Conservation (phyloP, 2,888 invertebrate genomes). For the Hirtodrosophila confusa region DNA sequence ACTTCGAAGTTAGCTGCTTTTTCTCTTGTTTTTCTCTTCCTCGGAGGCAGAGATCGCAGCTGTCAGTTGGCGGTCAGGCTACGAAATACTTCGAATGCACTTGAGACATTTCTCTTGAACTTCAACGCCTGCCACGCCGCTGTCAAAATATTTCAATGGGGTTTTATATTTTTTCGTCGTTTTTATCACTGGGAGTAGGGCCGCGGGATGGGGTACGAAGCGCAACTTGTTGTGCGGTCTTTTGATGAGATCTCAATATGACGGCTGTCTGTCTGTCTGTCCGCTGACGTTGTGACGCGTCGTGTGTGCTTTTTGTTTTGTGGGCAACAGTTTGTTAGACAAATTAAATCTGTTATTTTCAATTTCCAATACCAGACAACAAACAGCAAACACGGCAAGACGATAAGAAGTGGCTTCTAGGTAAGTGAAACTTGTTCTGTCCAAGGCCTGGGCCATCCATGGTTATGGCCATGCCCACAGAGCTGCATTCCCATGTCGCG, state of each 20-base stretch:
- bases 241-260: conserved; percentile 78
- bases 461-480: conserved; percentile 55
- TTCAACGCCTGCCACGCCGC: conserved; percentile 77
- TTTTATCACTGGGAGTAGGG: conserved; percentile 43
- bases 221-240: conserved; percentile 72
- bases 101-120: conserved; percentile 80
- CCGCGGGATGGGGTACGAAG: conserved; percentile 11
- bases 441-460: conserved; percentile 3
- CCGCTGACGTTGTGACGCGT: conserved; percentile 15
- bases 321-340: conserved; percentile 67
- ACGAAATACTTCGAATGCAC: conserved; percentile 74
- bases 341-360: conserved; percentile 78
- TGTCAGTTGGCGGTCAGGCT: conserved; percentile 66
- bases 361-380: conserved; percentile 45
- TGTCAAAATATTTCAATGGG: conserved; percentile 78
- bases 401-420: conserved; percentile 54
- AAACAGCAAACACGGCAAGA: conserved; percentile 20
- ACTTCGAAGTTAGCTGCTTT: no score
- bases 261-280: conserved; percentile 56
- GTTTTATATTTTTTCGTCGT: conserved; percentile 24
- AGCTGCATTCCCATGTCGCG: conserved; percentile 72
- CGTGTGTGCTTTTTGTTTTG: conserved; percentile 28
- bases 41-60: conserved; percentile 51
- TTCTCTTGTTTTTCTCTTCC: not conserved
- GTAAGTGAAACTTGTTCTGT: conserved; percentile 70